Percentiles rank a stretch among this genome's conserved stretches.
These are phyloP conservation scores for Gymnoscopelus microlampas DNA, from an alignment of 2,797 vertebrate species.

Conservation along the genomic window DNA sequence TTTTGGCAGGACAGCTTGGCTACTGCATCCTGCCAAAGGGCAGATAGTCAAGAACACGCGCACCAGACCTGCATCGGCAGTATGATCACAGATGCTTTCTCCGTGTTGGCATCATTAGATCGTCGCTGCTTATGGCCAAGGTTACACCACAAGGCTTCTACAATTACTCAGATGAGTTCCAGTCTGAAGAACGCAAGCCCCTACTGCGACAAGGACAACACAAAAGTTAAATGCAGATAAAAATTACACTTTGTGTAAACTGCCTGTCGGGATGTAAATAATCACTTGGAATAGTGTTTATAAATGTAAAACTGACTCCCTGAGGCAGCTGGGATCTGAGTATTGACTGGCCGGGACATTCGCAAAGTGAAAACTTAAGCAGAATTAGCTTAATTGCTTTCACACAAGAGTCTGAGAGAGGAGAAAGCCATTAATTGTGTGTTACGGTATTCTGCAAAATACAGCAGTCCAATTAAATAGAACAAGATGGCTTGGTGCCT, in stretches of 20 bases:
- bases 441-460: slow-evolving; percentile 38
- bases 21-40: slow-evolving; percentile 65
- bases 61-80: slow-evolving; percentile 41
- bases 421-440: slow-evolving; percentile 52
- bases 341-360: slow-evolving; percentile 51
- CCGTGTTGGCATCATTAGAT: slow-evolving; percentile 32
- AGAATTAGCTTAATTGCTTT: slow-evolving; percentile 73
- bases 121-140: slow-evolving; percentile 1
- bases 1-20: slow-evolving; percentile 67
- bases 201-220: slow-evolving; percentile 33
- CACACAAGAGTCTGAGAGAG: slow-evolving; percentile 42
- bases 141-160: slow-evolving; percentile 16
- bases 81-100: slow-evolving; percentile 48
- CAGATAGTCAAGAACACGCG: slow-evolving; percentile 59
- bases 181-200: slow-evolving; percentile 8
- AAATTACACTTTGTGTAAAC: slow-evolving; percentile 25
- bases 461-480: slow-evolving; percentile 40
- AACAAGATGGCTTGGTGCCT: slow-evolving; percentile 26
- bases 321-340: slow-evolving; percentile 47
- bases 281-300: slow-evolving; percentile 44
- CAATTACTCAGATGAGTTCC: slow-evolving; percentile 13
- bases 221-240: slow-evolving; percentile 31
- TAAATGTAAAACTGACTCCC: slow-evolving; percentile 46
- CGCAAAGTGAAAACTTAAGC: slow-evolving; percentile 70
- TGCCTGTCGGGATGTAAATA: slow-evolving; percentile 46